Percentiles rank a stretch among this genome's conserved stretches.
These are phyloP conservation scores for Calycopis cecrops DNA, from an alignment of 1,140 invertebrate species.

Conservation along the genomic window DNA sequence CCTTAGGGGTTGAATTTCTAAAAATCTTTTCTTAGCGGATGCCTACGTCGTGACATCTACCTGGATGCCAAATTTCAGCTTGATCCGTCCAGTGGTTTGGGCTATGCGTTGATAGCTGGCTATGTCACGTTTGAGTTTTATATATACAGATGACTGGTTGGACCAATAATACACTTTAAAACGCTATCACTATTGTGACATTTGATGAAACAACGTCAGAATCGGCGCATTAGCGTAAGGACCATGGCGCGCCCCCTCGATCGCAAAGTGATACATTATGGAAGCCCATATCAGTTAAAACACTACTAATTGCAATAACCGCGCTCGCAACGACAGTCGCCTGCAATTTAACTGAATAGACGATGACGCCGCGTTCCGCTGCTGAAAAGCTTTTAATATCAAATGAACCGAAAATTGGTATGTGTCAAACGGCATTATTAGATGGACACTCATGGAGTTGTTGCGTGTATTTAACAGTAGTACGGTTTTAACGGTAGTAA, in stretches of 20 bases:
- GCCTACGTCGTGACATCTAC: no score
- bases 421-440: constrained; percentile 67
- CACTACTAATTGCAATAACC: constrained; percentile 39
- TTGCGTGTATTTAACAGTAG: not conserved
- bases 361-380: constrained; percentile 34
- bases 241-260: not conserved
- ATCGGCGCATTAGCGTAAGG: no score
- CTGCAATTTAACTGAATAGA: constrained; percentile 47
- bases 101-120: no score
- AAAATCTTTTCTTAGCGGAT: no score
- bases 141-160: no score
- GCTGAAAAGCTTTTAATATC: constrained; percentile 70
- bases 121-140: no score
- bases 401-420: constrained; percentile 71
- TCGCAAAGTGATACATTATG: constrained; percentile 28
- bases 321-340: constrained; percentile 17
- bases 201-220: no score
- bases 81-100: no score
- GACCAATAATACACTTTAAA: no score
- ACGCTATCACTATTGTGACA: no score
- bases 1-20: no score
- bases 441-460: constrained; percentile 28
- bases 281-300: constrained; percentile 45
- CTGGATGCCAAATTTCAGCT: no score
- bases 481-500: not conserved